These are phyloP conservation scores for Penelope pileata DNA, from an alignment of 2,113 vertebrate species.

Conservation along the genomic window DNA sequence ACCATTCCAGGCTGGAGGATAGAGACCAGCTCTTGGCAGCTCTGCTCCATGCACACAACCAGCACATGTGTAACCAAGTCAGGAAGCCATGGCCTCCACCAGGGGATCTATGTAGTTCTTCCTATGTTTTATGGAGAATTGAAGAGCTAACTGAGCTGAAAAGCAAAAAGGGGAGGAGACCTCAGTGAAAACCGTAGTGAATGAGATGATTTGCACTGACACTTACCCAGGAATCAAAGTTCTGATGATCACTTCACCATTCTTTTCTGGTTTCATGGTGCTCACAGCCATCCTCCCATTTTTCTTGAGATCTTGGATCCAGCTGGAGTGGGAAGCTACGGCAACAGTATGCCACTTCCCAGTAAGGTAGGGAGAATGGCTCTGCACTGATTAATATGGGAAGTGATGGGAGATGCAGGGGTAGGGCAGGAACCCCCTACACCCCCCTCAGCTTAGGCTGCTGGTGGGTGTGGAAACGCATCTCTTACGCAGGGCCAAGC, in stretches of 20 bases:
- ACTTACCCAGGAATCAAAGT: background rate
- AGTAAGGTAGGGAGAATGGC: background rate
- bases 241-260: background rate
- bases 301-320: background rate
- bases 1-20: background rate
- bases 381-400: background rate
- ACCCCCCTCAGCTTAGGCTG: background rate
- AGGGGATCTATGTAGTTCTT: background rate
- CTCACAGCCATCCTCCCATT: background rate
- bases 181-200: background rate
- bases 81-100: background rate
- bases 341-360: background rate
- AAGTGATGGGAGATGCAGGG: background rate
- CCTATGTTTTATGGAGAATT: background rate
- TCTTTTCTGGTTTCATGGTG: background rate
- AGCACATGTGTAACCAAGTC: accelerated
- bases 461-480: background rate
- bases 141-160: background rate
- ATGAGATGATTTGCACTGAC: background rate
- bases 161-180: background rate
- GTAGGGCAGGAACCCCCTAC: background rate
- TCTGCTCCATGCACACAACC: accelerated
- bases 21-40: background rate
- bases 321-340: background rate
- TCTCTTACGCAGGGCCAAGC: background rate